A percentile compares a stretch with the other conserved stretches of the same genome.
phyloP scores from a whole-genome alignment of 1,140 invertebrate species.

The Conopomorpha cramerella region DNA sequence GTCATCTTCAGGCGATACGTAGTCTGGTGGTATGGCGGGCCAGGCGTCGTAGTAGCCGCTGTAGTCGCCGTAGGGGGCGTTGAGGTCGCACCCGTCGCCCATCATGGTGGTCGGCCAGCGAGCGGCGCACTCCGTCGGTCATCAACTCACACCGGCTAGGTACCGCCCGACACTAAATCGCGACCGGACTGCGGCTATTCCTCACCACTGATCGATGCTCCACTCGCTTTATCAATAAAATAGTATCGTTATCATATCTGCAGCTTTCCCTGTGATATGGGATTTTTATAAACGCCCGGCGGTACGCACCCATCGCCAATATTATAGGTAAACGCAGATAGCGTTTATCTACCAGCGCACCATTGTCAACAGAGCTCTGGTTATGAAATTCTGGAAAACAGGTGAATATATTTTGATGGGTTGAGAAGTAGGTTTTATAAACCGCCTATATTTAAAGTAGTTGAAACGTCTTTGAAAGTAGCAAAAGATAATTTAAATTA shows the following conservation, averaged over 20 bases:
- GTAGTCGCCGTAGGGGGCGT: slow-evolving; percentile 55
- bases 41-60: slow-evolving; percentile 70
- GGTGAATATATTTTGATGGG: no score
- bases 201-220: slow-evolving; percentile 54
- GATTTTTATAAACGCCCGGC: slow-evolving; percentile 40
- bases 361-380: slow-evolving; percentile 11
- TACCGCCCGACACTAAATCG: slow-evolving; percentile 4
- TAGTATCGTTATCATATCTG: slow-evolving; percentile 54
- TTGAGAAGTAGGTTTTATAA: no score
- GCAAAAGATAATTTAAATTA: no score
- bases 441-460: no score
- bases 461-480: no score
- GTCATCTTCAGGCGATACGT: slow-evolving; percentile 65
- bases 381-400: slow-evolving; percentile 29
- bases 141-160: background rate
- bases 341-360: slow-evolving; percentile 30
- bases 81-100: slow-evolving; percentile 45
- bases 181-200: no score
- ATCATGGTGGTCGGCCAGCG: slow-evolving; percentile 57
- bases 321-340: slow-evolving; percentile 21
- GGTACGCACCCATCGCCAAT: slow-evolving; percentile 21
- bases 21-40: slow-evolving; percentile 72
- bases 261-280: slow-evolving; percentile 51
- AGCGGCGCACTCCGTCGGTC: slow-evolving; percentile 2
- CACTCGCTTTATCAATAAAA: slow-evolving; percentile 52